Percentiles rank a stretch among this genome's conserved stretches.
phyloP scores from a whole-genome alignment of 2,797 vertebrate species.

The Liasis olivaceus region DNA sequence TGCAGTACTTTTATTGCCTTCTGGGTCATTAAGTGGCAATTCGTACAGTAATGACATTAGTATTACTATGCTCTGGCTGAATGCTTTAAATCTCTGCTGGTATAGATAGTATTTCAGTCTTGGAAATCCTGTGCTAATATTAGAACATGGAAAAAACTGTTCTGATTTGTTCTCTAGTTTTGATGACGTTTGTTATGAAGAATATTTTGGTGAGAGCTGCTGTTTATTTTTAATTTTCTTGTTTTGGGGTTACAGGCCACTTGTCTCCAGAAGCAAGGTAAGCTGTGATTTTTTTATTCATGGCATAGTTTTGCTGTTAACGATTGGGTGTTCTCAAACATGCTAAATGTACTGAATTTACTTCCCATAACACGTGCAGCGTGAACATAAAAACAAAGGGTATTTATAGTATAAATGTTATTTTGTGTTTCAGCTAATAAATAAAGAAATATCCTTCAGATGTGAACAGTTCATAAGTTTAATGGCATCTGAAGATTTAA shows the following conservation, averaged over 20 bases:
- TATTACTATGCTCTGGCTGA: slow-evolving; percentile 64
- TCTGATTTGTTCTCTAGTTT: slow-evolving; percentile 53
- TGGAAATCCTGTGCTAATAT: slow-evolving; percentile 82
- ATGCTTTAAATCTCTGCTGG: slow-evolving; percentile 76
- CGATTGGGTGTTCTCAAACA: slow-evolving; percentile 11
- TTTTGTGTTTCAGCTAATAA: slow-evolving; percentile 73
- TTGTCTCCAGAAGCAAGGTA: slow-evolving; percentile 80
- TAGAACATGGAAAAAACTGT: slow-evolving; percentile 73
- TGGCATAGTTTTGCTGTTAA: slow-evolving; percentile 36
- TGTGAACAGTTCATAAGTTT: slow-evolving; percentile 51
- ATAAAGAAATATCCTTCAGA: slow-evolving; percentile 58
- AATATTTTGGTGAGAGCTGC: slow-evolving; percentile 45
- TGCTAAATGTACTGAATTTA: slow-evolving; percentile 4
- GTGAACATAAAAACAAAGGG: neutral
- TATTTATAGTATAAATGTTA: slow-evolving; percentile 48
- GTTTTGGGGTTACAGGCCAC: slow-evolving; percentile 76
- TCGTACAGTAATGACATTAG: slow-evolving; percentile 64
- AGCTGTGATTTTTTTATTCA: slow-evolving; percentile 56
- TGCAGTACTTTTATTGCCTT: slow-evolving; percentile 33
- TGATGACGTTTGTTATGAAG: slow-evolving; percentile 63
- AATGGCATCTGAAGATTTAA: slow-evolving; percentile 52
- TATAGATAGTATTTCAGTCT: slow-evolving; percentile 73
- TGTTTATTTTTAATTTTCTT: slow-evolving; percentile 54
- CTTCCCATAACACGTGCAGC: neutral
- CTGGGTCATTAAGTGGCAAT: slow-evolving; percentile 26